phyloP scores from a whole-genome alignment of 2,797 vertebrate species.

The Acrocephalus scirpaceus region DNA sequence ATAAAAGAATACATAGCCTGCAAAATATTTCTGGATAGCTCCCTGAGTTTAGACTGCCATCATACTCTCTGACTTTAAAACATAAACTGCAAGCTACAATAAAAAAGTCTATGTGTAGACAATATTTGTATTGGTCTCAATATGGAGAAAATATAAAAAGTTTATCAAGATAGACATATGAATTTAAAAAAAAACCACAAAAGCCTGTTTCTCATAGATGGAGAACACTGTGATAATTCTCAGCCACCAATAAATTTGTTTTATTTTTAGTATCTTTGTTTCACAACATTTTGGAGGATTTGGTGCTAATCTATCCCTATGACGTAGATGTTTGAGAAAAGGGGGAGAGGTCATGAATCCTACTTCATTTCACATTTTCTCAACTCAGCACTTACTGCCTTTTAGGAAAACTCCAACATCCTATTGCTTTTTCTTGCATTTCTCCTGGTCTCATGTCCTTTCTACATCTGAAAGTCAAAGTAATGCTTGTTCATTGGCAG shows the following conservation, averaged over 20 bases:
- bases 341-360: rapidly evolving
- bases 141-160: background rate
- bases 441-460: background rate
- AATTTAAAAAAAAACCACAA: background rate
- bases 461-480: background rate
- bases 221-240: background rate
- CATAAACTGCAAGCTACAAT: background rate
- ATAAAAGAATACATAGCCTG: background rate
- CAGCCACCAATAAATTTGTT: background rate
- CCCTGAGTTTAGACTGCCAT: background rate
- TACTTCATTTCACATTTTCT: background rate
- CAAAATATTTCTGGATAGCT: background rate
- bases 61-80: background rate
- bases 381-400: background rate
- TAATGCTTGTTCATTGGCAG: background rate
- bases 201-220: background rate
- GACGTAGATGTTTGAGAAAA: background rate
- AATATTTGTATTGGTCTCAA: background rate
- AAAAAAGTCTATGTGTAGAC: background rate
- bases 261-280: background rate
- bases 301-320: background rate
- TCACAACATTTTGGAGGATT: background rate
- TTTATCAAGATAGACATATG: background rate
- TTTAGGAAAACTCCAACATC: background rate
- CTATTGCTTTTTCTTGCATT: background rate